Base-by-base conservation (phyloP, 2,113 vertebrate species). In the Cisticola juncidis region DNA sequence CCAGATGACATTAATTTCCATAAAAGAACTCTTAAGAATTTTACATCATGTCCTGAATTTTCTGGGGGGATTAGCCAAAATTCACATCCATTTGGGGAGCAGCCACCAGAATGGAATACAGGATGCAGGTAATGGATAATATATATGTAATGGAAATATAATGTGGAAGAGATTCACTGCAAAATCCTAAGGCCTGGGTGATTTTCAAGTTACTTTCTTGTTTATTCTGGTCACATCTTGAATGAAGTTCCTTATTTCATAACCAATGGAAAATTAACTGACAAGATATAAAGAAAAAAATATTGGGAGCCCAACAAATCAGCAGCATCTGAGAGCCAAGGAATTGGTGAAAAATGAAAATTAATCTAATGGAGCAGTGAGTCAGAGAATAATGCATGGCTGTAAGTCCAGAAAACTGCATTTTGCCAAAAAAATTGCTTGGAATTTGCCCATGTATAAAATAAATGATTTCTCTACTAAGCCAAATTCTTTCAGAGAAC, bases 281-380 rank as follows among this genome's bases (percentile, higher is more conserved):
- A 47, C 64, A 81, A 91, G 25, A 13, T 19, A 72, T 0, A 40
- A 66, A 65, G 60, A 69, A 64, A 44, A 44, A 91, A 79, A 18
- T 53, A 35, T 4, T 9, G 19, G 6, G 36, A 70, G 11, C 42
- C 50, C 21, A 44, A 68, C 14, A 87, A 57, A 76, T 35, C 53
- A 51, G 69, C 65, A 76, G 53, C 54, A 70, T 33, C 84, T 65
- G 18, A 22, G 26, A 90, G 94, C 76, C 91, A 92, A 92, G 62
- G 80, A 92, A 85, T 26, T 83, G 81, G 86, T 73, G 62, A 58
- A 47, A 92, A 92, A 86, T 22, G 16, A 47, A 79, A 96, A 95
- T 80, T 48, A 60, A 70, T 29, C 44, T 74, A 81, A 90, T 25
- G 88, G 62, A 92, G 45, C n/a, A 33, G 23, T 11, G 26, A 90